A percentile compares a stretch with the other conserved stretches of the same genome.
Conservation (phyloP, 2,888 invertebrate species). For the Agrochola lychnidis region DNA sequence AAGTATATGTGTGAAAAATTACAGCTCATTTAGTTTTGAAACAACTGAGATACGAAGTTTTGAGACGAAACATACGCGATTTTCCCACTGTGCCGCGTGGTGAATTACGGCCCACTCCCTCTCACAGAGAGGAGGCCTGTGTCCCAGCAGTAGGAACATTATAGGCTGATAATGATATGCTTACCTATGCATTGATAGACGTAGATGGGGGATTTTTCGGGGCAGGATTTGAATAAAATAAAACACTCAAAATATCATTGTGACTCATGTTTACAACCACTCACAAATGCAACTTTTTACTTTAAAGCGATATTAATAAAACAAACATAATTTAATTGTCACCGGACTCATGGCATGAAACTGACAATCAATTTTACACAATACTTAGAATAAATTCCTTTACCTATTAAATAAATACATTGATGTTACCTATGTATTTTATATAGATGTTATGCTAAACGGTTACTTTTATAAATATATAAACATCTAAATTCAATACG, state of each 20-base stretch:
- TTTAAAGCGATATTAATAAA: slow-evolving; percentile 86
- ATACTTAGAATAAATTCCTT: slow-evolving; percentile 74
- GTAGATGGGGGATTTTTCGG: not conserved
- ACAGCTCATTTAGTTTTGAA: too few species aligned
- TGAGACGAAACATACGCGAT: too few species aligned
- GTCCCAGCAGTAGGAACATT: too few species aligned
- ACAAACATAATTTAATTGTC: slow-evolving; percentile 82
- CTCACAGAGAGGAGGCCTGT: too few species aligned
- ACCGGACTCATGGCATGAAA: slow-evolving; percentile 88
- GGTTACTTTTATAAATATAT: slow-evolving; percentile 60
- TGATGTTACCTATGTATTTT: slow-evolving; percentile 65
- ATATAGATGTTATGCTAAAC: slow-evolving; percentile 58
- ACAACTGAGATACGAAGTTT: too few species aligned
- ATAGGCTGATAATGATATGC: too few species aligned
- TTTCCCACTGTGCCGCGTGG: too few species aligned
- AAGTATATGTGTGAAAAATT: too few species aligned
- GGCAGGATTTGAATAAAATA: slow-evolving; percentile 65
- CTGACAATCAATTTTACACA: slow-evolving; percentile 78
- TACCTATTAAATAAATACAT: slow-evolving; percentile 84
- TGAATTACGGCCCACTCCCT: too few species aligned
- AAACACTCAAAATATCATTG: slow-evolving; percentile 80
- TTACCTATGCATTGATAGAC: too few species aligned
- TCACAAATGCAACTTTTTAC: slow-evolving; percentile 88
- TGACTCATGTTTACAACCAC: slow-evolving; percentile 90
- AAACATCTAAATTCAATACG: slow-evolving; percentile 48